Evolutionary conservation across 2,797 vertebrate species (phyloP).

Genomic region (Brachyrhaphis roseni): DNA sequence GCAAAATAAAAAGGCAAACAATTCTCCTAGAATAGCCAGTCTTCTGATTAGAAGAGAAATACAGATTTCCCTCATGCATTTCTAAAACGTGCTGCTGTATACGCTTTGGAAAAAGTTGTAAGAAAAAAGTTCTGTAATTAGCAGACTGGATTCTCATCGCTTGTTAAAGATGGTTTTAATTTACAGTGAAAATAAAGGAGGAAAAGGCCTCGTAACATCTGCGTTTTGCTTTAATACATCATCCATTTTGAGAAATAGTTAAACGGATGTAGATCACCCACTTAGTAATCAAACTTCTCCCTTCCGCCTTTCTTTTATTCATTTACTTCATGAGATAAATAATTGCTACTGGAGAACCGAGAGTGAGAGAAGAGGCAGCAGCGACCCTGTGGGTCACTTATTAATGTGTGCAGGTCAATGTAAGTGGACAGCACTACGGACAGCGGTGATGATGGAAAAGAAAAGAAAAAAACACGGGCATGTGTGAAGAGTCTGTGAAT

Average conservation of each 20-base stretch:
- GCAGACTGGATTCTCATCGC: slow-evolving; percentile 27
- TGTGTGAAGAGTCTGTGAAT: slow-evolving; percentile 28
- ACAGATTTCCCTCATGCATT: slow-evolving; percentile 23
- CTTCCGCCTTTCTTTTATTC: slow-evolving; percentile 52
- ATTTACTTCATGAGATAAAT: slow-evolving; percentile 51
- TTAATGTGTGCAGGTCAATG: slow-evolving; percentile 66
- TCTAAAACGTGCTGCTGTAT: slow-evolving; percentile 37
- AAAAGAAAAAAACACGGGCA: slow-evolving; percentile 15
- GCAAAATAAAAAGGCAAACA: slow-evolving; percentile 39
- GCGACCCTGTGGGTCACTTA: slow-evolving; percentile 42
- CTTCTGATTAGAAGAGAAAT: slow-evolving; percentile 26
- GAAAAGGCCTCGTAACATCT: slow-evolving; percentile 33
- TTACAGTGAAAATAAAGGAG: slow-evolving; percentile 21
- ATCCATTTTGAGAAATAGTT: slow-evolving; percentile 22
- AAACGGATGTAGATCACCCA: slow-evolving; percentile 35
- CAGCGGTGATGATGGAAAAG: slow-evolving; percentile 12
- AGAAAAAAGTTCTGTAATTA: slow-evolving; percentile 37
- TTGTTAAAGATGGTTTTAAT: slow-evolving; percentile 43
- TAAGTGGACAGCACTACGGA: slow-evolving; percentile 43
- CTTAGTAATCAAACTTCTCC: slow-evolving; percentile 47
- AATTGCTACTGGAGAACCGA: slow-evolving; percentile 34
- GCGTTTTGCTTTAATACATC: slow-evolving; percentile 19
- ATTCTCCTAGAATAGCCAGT: slow-evolving; percentile 11
- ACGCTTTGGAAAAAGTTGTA: slow-evolving; percentile 49
- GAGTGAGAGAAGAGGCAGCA: slow-evolving; percentile 29